Evolutionary conservation across 2,888 invertebrate genomes (phyloP), one percentile per base, ranked within the genome.

Genomic region (Watsonalla binaria): DNA sequence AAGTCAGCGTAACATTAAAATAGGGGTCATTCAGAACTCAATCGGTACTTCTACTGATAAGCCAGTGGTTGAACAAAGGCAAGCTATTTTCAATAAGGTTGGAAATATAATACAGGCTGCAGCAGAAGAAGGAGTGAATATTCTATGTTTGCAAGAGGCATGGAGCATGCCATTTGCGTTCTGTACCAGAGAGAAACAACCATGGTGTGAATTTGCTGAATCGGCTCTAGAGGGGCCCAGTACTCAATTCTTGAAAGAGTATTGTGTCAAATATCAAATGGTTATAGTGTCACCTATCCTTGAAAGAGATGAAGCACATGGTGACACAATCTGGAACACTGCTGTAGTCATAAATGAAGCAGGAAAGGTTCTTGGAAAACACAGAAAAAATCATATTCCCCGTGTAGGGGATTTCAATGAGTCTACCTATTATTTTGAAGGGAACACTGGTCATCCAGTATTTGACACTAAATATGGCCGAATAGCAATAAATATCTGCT

Each of bases 81-180:
- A 93, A 56, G 96, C 95, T 6, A 92, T 99, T 60, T 94, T 95
- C 81, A 86, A 93, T 53, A 94, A 97, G 79, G 93, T 98, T 11
- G 84, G 87, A 46, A 90, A 91, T 51, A 94, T 98, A n/a, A 93
- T 97, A 34, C 92, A 94, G 53, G 92, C 94, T 8, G 99, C 99
- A 2, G 95, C 94, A 0, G 76, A 80, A 35, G 95, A 94, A 69
- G 94, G 94, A 2, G 98, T 97, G 42, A 99, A 99, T 79, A 90
- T 99, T 33, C 76, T 99, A 51, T 98, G 99, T 76, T 93, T 99
- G 57, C 99, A 99, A 87, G 99, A 99, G 90, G 97, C 98, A 4
- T 99, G 99, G 99, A 95, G 95, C 48, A 99, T 99, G 99, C 99
- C 99, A 0, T 99, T 99, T 90, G 98, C 96, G 0, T 99, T 99